Conservation (phyloP, 92 coral and sea anemone species). For the Epizoanthus illoricatus region DNA sequence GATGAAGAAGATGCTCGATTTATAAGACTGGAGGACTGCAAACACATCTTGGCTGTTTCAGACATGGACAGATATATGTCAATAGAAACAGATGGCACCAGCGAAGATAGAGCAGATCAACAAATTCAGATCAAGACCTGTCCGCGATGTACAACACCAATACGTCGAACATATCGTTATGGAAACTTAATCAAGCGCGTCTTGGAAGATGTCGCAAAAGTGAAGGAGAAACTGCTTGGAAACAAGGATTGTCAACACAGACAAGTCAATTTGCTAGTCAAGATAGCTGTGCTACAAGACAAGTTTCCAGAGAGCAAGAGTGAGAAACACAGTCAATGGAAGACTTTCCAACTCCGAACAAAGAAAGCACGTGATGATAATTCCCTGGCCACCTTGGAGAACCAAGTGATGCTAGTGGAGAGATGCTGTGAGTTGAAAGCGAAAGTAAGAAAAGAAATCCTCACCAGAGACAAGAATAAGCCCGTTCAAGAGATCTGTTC, state of each 20-base stretch:
- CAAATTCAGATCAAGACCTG: conserved; percentile 68
- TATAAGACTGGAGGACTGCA: conserved; percentile 71
- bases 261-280: not conserved
- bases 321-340: not conserved
- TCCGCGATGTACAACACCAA: conserved; percentile 75
- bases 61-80: conserved; percentile 65
- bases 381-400: conserved; percentile 32
- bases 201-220: conserved; percentile 12
- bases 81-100: conserved; percentile 4
- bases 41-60: conserved; percentile 75
- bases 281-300: not conserved
- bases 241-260: conserved; percentile 31
- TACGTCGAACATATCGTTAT: conserved; percentile 71
- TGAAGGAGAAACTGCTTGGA: conserved; percentile 34
- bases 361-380: not conserved
- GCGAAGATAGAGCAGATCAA: conserved; percentile 15
- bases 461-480: not conserved
- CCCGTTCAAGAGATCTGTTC: conserved; percentile 13
- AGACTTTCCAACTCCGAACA: not conserved
- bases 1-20: conserved; percentile 75
- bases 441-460: conserved; percentile 2
- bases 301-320: not conserved
- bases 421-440: conserved; percentile 7
- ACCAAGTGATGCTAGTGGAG: conserved; percentile 49
- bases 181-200: conserved; percentile 67